A percentile compares a stretch with the other conserved stretches of the same genome.
These are phyloP conservation scores for Andinoacara biseriatus DNA, from an alignment of 2,113 vertebrate species.

Conservation along the genomic window DNA sequence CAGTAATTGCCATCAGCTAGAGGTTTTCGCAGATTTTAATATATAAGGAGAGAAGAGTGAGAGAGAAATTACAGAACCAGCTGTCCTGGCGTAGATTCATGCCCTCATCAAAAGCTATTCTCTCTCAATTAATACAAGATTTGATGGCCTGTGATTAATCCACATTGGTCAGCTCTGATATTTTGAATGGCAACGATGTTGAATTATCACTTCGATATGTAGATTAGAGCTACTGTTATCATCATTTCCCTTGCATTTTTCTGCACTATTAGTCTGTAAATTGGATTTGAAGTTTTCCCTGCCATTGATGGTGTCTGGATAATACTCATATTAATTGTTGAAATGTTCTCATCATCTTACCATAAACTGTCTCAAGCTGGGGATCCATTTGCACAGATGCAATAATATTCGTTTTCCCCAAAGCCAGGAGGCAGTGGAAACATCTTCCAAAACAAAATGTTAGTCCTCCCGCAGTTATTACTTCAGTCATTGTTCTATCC, in stretches of 20 bases:
- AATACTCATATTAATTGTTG: constrained; percentile 46
- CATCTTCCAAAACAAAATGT: constrained; percentile 50
- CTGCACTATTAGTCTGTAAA: constrained; percentile 40
- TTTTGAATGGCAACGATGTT: constrained; percentile 22
- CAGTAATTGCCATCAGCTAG: constrained; percentile 60
- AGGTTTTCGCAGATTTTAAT: constrained; percentile 55
- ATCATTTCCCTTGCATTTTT: constrained; percentile 32
- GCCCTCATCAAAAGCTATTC: constrained; percentile 37
- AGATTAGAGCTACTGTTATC: constrained; percentile 13
- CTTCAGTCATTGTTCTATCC: constrained; percentile 29
- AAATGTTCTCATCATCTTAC: constrained; percentile 33
- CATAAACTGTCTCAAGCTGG: constrained; percentile 43
- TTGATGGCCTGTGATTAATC: constrained; percentile 44
- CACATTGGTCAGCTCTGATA: constrained; percentile 6
- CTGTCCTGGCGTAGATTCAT: constrained; percentile 11
- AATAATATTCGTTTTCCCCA: constrained; percentile 39
- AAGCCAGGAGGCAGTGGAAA: constrained; percentile 25
- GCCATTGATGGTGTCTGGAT: constrained; percentile 10
- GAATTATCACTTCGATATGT: constrained; percentile 35
- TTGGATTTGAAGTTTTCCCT: constrained; percentile 52
- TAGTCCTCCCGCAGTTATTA: constrained; percentile 37
- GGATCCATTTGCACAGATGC: constrained; percentile 46
- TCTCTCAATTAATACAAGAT: constrained; percentile 45
- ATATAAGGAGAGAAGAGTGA: constrained; percentile 25
- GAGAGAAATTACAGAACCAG: background rate